phyloP scores from a whole-genome alignment of 2,113 vertebrate species.

The Larimichthys polyactis region DNA sequence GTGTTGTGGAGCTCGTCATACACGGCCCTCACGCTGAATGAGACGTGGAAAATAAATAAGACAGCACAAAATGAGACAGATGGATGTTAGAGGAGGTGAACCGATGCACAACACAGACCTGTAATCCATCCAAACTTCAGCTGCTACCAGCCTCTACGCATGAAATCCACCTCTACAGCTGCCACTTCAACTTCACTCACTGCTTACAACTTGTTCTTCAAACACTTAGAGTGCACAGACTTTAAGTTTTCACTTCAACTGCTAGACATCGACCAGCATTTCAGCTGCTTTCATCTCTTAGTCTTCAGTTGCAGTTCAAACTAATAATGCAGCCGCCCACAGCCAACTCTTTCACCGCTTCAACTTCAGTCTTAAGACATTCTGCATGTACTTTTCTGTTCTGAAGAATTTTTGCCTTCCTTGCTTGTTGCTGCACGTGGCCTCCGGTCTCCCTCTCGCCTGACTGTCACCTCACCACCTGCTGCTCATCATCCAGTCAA shows the following conservation, averaged over 20 bases:
- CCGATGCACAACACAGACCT: neutral
- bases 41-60: neutral
- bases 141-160: neutral
- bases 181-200: neutral
- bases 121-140: neutral
- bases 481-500: too few relatives aligned
- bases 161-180: neutral
- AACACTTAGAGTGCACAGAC: neutral
- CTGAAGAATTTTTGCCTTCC: too few relatives aligned
- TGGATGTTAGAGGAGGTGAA: too few relatives aligned
- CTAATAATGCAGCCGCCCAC: neutral
- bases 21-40: conserved; percentile 73
- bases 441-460: too few relatives aligned
- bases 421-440: too few relatives aligned
- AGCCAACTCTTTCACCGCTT: neutral
- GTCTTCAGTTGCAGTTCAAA: neutral
- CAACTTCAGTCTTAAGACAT: too few relatives aligned
- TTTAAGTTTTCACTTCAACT: neutral
- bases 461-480: too few relatives aligned
- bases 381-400: too few relatives aligned
- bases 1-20: conserved; percentile 83
- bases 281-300: neutral
- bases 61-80: too few relatives aligned
- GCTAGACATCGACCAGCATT: neutral
- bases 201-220: neutral